These are phyloP conservation scores for Lasioglossum zephyrum DNA, from an alignment of 2,888 invertebrate species.

Conservation along the genomic window DNA sequence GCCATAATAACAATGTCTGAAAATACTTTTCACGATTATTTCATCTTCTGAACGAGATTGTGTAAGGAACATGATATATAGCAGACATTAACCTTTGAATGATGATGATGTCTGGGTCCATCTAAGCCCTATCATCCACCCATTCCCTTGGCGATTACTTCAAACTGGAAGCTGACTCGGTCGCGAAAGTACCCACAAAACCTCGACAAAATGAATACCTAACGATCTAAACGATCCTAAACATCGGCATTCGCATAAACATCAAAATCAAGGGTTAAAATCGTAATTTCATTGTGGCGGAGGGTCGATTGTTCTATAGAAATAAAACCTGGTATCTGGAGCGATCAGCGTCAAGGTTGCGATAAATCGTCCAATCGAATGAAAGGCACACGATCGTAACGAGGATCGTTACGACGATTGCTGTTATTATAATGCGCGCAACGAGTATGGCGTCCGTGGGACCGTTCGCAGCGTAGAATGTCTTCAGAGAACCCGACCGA, in stretches of 20 bases:
- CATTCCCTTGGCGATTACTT: neutral
- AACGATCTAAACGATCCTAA: neutral
- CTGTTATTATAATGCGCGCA: slow-evolving; percentile 1
- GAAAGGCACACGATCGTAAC: neutral
- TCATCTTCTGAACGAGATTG: too few relatives aligned
- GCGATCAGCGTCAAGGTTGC: neutral
- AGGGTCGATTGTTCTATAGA: neutral
- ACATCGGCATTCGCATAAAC: neutral
- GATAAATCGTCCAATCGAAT: neutral
- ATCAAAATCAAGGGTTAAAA: neutral
- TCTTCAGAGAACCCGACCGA: neutral
- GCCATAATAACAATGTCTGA: too few relatives aligned
- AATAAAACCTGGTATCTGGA: neutral
- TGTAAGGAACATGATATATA: neutral
- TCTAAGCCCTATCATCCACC: neutral
- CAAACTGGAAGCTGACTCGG: neutral
- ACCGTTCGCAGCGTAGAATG: neutral
- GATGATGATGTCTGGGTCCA: neutral
- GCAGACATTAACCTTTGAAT: neutral
- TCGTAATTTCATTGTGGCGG: neutral
- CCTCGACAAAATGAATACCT: neutral
- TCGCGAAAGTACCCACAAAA: neutral
- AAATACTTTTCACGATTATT: neutral
- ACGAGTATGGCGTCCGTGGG: neutral
- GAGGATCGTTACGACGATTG: slow-evolving; percentile 2